Conservation (phyloP, 2,797 vertebrate genomes). For the Notamacropus eugenii region DNA sequence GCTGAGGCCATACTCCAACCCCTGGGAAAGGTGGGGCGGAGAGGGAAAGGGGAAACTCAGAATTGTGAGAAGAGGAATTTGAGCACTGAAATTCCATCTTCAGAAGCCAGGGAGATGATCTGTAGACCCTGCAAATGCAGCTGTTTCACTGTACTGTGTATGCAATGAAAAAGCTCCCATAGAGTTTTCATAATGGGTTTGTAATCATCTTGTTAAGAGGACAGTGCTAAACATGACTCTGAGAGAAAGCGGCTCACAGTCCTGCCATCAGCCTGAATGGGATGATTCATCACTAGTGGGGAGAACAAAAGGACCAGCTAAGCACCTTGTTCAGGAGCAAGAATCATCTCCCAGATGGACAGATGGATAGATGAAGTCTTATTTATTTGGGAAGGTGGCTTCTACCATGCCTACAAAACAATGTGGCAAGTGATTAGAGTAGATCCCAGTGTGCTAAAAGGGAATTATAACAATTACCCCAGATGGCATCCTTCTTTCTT, state of each 20-base stretch:
- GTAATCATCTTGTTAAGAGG: background rate
- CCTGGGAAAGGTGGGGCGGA: background rate
- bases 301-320: background rate
- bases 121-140: background rate
- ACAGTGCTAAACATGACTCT: background rate
- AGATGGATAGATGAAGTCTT: background rate
- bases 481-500: conserved; percentile 17
- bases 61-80: background rate
- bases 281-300: background rate
- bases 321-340: background rate
- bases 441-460: background rate
- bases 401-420: background rate
- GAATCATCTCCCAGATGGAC: background rate
- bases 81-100: background rate
- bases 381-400: background rate
- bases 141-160: background rate
- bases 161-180: background rate
- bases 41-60: background rate
- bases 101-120: background rate
- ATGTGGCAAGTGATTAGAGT: background rate
- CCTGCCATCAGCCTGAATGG: background rate
- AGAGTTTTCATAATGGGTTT: background rate
- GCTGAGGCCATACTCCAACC: background rate
- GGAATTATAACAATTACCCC: background rate
- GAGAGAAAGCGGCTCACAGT: background rate